Base-by-base conservation (phyloP, 1,140 invertebrate genomes). In the Euura saliciscinereae region DNA sequence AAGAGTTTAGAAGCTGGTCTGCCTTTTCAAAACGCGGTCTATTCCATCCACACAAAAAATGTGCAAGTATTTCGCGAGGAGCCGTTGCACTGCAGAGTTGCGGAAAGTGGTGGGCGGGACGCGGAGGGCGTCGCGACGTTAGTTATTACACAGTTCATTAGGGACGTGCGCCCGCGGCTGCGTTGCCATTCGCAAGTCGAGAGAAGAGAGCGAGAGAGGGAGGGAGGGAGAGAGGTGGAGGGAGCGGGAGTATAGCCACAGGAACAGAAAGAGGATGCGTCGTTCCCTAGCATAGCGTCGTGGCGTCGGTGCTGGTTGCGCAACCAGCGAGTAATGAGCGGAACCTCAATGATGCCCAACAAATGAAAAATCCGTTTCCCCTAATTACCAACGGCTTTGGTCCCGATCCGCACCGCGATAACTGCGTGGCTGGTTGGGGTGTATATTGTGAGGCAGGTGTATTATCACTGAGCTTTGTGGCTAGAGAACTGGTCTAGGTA, bases 91-190 rank as follows among this genome's bases (percentile, higher is more conserved):
- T n/a, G n/a, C 8, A 8, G 3, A 59, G 51, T 11, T n/a, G 51
- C 51, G 51, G 51, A 59, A 59, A 44, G 11, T 67, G 66, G 28
- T 42, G 28, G 66, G 10, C 10, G 43, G 66, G 66, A 67, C 8
- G 66, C 66, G 8, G 44, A 28, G 28, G 71, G 73, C 73, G 77
- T 75, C 74, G 75, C 75, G 79, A 80, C 79, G 75, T 78, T 59
- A 59, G 51, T 59, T 80, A 79, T 79, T 80, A 80, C 76, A 80
- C 76, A 74, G 79, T 80, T 80, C 77, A 80, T 78, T 80, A 80
- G 79, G 73, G 75, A 73, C 73, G 79, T 75, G 77, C 75, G 77
- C 78, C 75, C 43, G 68, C 65, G 69, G 77, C 75, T 68, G 71
- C 51, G 67, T 72, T 64, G 70, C 73, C 68, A 70, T 75, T 71